Base-by-base conservation (phyloP, 1,140 invertebrate genomes). In the Eriocheir sinensis region DNA sequence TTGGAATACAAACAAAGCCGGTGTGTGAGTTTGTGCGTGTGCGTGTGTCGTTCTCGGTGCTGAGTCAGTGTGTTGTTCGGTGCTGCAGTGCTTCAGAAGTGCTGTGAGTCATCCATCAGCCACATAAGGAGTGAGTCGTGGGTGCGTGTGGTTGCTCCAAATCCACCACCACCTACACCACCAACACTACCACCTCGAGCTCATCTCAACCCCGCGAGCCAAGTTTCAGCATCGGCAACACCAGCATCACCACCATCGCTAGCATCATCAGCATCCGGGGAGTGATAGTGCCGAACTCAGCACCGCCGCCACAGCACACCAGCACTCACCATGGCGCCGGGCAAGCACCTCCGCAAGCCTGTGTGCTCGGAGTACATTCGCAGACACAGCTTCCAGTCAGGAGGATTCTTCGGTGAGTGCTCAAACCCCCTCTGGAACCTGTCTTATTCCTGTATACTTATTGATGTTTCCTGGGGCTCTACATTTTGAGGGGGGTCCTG, bases 341-440 rank as follows among this genome's bases (percentile, higher is more conserved):
- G 94, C 27, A 94, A 94, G 79, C 94, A 94, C 81, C 90, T 94
- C 0, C 36, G 94, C 30, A 94, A 94, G 36, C 94, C 94, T 2
- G 90, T 94, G 48, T 94, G 94, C 38, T 91, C 94, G 0, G 94
- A 94, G 81, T 94, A 94, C 81, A 94, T 94, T 27, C 94, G 94
- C 3, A 80, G 94, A 17, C 94, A 94, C 90, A 91, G 89, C 32
- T 94, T 94, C 89, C 94, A 94, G 48, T 90, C 89, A 0, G 41
- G 21, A 17, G 93, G 86, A 40, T 89, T 89, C 88, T 94, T 91
- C 48, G 93, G 93, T 94, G 81, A 94, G 93, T 94, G 38, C 9
- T 80, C 8, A 12, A 53, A 53, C 21, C 48, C 48, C 21, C 9
- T 6, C 4, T 53, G 21, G 12, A 3, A 53, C 21, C 48, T 48